Conservation (phyloP, 2,113 vertebrate genomes). For the Anser brachyrhynchus region DNA sequence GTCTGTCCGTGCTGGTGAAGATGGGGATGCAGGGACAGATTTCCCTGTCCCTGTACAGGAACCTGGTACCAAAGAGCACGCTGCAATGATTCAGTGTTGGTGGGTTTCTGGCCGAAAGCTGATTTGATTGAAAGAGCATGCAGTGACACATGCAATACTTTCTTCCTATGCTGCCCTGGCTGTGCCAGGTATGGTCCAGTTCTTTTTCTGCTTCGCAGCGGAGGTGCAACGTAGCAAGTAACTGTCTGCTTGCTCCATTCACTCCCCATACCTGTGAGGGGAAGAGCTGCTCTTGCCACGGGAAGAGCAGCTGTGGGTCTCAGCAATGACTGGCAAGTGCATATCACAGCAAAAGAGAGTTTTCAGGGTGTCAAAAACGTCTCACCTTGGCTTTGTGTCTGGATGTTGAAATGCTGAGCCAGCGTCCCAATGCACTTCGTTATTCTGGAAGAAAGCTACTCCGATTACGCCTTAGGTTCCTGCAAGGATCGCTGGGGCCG, state of each 20-base stretch:
- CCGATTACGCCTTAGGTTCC: constrained; percentile 5
- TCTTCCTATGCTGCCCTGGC: not conserved
- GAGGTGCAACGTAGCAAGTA: not conserved
- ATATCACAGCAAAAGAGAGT: not conserved
- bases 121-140: not conserved
- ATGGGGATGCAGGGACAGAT: not conserved
- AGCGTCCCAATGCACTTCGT: not conserved
- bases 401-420: not conserved
- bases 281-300: not conserved
- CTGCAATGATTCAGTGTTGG: not conserved
- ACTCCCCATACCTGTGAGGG: not conserved
- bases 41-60: not conserved
- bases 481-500: constrained; percentile 4
- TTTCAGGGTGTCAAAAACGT: not conserved
- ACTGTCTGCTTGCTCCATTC: not conserved
- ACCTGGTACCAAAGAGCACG: not conserved
- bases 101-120: not conserved
- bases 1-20: not conserved
- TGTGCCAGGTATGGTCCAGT: not conserved
- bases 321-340: not conserved
- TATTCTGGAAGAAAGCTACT: constrained; percentile 6
- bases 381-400: not conserved
- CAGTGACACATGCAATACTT: not conserved
- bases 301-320: not conserved
- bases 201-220: not conserved